Conservation (phyloP, 1,140 invertebrate species). For the Drosophila ogumai region DNA sequence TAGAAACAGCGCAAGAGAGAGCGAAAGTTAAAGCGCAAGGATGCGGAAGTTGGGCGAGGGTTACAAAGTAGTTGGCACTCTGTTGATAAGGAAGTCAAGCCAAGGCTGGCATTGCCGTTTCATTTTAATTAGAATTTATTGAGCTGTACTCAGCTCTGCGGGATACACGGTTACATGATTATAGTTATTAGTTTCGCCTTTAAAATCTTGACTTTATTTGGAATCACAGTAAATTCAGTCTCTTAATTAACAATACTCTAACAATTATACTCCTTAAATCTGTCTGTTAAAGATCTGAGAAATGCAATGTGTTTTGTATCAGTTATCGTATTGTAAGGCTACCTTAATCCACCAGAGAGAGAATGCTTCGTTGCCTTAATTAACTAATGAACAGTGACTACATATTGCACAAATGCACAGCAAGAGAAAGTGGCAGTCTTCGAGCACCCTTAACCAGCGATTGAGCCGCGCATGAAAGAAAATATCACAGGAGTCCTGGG, state of each 20-base stretch:
- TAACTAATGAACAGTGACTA: constrained; percentile 44
- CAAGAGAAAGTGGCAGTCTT: constrained; percentile 1
- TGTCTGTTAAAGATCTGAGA: too few relatives aligned
- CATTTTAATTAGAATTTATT: constrained; percentile 67
- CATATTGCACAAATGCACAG: constrained; percentile 9
- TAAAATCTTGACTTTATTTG: too few relatives aligned
- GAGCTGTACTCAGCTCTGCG: too few relatives aligned
- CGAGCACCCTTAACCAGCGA: constrained; percentile 26
- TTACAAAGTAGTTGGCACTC: constrained; percentile 25
- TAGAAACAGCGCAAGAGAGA: constrained; percentile 21
- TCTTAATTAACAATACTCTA: too few relatives aligned
- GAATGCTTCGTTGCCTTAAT: constrained; percentile 26
- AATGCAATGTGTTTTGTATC: too few relatives aligned
- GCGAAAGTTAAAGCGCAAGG: constrained; percentile 9
- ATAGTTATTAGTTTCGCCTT: too few relatives aligned
- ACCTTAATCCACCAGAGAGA: constrained; percentile 3
- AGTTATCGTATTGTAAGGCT: neutral
- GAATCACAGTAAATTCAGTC: too few relatives aligned
- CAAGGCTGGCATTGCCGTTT: constrained; percentile 23
- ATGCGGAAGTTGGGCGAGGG: neutral
- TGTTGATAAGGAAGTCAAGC: constrained; percentile 41
- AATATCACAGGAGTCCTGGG: neutral
- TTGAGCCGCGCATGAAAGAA: constrained; percentile 38
- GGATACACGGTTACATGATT: neutral
- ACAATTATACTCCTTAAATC: too few relatives aligned